phyloP scores from a whole-genome alignment of 1,140 invertebrate genomes.

The Procambarus clarkii region DNA sequence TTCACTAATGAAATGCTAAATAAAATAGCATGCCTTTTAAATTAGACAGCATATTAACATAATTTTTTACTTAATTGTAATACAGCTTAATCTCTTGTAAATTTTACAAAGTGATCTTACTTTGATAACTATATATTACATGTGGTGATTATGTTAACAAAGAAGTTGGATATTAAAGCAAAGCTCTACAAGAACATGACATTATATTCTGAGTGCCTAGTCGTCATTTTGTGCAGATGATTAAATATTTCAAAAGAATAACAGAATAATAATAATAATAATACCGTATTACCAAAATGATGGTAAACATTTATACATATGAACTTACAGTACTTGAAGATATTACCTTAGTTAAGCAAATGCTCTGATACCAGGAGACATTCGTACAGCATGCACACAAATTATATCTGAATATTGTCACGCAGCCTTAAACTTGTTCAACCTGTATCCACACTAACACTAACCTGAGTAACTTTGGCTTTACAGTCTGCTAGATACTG shows the following conservation, averaged over 20 bases:
- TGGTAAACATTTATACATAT: background rate
- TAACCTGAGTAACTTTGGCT: constrained; percentile 77
- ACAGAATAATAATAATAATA: no score
- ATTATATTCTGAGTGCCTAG: no score
- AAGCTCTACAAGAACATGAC: no score
- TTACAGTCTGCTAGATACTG: constrained; percentile 78
- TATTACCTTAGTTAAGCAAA: background rate
- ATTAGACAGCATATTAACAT: background rate
- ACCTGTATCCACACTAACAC: constrained; percentile 60
- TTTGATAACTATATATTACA: background rate
- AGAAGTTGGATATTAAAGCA: no score
- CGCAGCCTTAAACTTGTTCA: background rate
- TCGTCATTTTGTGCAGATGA: no score
- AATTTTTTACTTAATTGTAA: background rate
- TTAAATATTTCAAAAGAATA: no score
- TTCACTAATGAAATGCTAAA: background rate
- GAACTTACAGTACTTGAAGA: background rate
- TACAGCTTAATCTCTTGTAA: background rate
- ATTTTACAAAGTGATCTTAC: background rate
- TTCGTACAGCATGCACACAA: background rate
- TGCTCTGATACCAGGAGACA: no score
- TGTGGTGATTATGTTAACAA: no score
- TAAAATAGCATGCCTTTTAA: background rate
- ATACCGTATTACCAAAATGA: no score
- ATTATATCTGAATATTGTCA: background rate